These are phyloP conservation scores for Barypeithes pellucidus DNA, from an alignment of 2,888 invertebrate species.

Conservation along the genomic window DNA sequence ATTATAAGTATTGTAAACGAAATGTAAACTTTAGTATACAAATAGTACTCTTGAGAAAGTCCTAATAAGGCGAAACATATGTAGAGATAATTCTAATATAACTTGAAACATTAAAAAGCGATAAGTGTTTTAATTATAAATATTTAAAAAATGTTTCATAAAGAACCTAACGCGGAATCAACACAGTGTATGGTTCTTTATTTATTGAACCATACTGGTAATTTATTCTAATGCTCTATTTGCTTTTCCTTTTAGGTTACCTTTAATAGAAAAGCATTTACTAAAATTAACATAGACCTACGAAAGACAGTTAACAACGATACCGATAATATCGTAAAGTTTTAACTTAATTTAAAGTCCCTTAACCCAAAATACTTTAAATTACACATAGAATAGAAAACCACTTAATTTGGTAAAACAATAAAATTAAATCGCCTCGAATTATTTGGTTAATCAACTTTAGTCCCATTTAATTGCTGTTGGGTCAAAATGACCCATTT, in stretches of 20 bases:
- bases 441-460: constrained; percentile 50
- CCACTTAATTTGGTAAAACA: constrained; percentile 50
- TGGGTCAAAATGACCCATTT: constrained; percentile 51
- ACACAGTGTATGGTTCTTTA: too few relatives aligned
- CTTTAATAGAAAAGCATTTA: not conserved
- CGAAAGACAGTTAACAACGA: not conserved
- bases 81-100: too few relatives aligned
- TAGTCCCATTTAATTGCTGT: constrained; percentile 48
- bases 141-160: too few relatives aligned
- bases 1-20: too few relatives aligned
- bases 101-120: too few relatives aligned
- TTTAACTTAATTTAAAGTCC: constrained; percentile 35
- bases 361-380: constrained; percentile 36
- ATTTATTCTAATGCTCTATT: not conserved
- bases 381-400: constrained; percentile 44
- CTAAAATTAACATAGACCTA: not conserved
- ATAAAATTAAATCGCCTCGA: constrained; percentile 48
- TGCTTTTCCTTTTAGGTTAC: too few relatives aligned
- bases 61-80: too few relatives aligned
- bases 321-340: constrained; percentile 22
- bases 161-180: too few relatives aligned
- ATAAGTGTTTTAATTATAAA: too few relatives aligned
- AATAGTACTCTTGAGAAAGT: too few relatives aligned
- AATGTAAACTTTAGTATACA: too few relatives aligned
- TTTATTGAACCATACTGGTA: too few relatives aligned